A percentile compares a stretch with the other conserved stretches of the same genome.
phyloP scores from a whole-genome alignment of 2,797 vertebrate genomes.

The Syndactyla subalaris region DNA sequence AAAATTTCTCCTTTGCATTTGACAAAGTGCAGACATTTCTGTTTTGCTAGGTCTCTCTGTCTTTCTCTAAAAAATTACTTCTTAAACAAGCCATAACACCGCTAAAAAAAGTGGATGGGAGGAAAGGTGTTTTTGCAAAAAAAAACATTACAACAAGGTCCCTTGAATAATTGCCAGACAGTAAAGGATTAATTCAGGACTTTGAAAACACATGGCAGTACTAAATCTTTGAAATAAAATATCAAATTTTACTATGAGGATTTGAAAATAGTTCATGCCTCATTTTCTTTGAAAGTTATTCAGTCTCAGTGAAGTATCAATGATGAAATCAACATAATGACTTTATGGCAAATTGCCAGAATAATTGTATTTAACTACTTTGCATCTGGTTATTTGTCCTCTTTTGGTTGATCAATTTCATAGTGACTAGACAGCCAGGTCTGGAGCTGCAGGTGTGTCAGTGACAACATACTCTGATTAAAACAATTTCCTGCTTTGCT shows the following conservation, averaged over 20 bases:
- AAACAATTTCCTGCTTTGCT: background rate
- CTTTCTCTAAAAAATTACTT: background rate
- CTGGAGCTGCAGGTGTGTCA: background rate
- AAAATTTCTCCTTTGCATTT: background rate
- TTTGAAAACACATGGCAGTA: background rate
- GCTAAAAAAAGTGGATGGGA: background rate
- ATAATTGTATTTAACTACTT: constrained; percentile 27
- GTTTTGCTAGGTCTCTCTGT: background rate
- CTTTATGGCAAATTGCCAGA: constrained; percentile 26
- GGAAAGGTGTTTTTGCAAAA: background rate
- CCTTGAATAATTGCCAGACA: background rate
- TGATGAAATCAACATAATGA: background rate
- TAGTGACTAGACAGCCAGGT: background rate
- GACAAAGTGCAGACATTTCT: background rate
- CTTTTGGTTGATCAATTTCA: background rate
- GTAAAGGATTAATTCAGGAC: background rate
- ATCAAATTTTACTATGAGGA: background rate
- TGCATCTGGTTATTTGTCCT: background rate
- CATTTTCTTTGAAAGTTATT: constrained; percentile 15
- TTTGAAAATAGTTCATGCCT: constrained; percentile 39
- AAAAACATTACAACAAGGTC: background rate
- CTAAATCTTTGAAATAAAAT: constrained; percentile 11
- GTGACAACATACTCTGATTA: background rate
- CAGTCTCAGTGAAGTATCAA: background rate
- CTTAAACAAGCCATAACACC: background rate